phyloP scores from a whole-genome alignment of 2,113 vertebrate species.

The Astatoreochromis straeleni region DNA sequence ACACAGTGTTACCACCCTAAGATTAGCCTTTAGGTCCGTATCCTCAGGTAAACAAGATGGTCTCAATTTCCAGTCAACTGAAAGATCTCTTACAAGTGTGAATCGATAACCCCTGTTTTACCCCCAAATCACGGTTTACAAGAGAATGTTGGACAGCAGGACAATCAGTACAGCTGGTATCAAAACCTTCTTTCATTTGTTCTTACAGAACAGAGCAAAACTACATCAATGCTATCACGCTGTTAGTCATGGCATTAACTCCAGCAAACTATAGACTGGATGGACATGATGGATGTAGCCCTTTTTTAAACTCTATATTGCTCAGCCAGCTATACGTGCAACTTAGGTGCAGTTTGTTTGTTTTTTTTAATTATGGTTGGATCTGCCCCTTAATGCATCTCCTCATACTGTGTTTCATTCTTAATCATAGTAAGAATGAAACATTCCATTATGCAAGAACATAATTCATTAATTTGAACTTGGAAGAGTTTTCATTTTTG shows the following conservation, averaged over 20 bases:
- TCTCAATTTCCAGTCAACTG: background rate
- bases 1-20: background rate
- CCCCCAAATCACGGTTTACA: accelerated
- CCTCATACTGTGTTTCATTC: background rate
- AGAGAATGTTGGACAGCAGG: background rate
- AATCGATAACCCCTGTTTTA: background rate
- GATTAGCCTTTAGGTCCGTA: background rate
- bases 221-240: accelerated
- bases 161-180: background rate
- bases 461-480: background rate
- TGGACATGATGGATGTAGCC: background rate
- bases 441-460: background rate
- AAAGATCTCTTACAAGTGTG: background rate
- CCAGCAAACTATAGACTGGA: background rate
- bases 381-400: background rate
- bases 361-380: background rate
- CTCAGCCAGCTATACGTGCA: background rate
- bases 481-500: background rate
- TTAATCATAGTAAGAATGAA: background rate
- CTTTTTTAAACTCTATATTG: background rate
- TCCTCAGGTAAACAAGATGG: background rate
- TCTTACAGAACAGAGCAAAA: background rate
- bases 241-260: background rate
- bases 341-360: background rate
- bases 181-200: background rate